phyloP scores from a whole-genome alignment of 1,140 invertebrate genomes.

The Drosophila ohnishii region DNA sequence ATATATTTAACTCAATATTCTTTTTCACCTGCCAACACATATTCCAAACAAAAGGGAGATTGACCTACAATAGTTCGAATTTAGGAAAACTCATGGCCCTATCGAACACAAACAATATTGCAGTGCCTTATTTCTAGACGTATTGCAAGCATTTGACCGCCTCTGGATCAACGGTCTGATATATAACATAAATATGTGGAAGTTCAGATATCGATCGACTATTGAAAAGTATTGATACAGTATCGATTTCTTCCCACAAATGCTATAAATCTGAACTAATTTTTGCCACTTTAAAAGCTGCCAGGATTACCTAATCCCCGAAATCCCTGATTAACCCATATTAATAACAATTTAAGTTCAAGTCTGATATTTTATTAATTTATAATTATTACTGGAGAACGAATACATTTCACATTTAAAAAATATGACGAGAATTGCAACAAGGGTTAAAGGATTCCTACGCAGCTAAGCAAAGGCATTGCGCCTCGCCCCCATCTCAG shows the following conservation, averaged over 20 bases:
- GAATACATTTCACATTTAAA: constrained; percentile 74
- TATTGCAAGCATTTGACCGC: background rate
- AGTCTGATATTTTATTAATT: constrained; percentile 72
- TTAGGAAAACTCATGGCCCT: too few species aligned
- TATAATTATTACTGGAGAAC: constrained; percentile 69
- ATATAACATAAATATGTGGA: background rate
- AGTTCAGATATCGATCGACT: too few species aligned
- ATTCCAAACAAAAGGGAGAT: too few species aligned
- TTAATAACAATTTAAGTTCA: constrained; percentile 43
- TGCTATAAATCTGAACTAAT: background rate
- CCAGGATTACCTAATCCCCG: background rate
- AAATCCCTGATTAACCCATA: background rate
- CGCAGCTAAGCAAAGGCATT: constrained; percentile 38
- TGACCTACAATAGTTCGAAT: too few species aligned
- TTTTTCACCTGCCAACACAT: too few species aligned
- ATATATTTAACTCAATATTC: too few species aligned
- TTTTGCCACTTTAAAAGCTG: background rate
- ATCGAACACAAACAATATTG: background rate
- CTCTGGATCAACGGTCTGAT: background rate
- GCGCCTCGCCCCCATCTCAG: constrained; percentile 16
- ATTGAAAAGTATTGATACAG: background rate
- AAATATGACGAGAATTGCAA: constrained; percentile 82
- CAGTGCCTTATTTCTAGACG: background rate
- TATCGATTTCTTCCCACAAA: background rate
- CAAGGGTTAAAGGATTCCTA: constrained; percentile 67